Evolutionary conservation across 2,797 vertebrate genomes (phyloP).

Genomic region (Okamejei kenojei): DNA sequence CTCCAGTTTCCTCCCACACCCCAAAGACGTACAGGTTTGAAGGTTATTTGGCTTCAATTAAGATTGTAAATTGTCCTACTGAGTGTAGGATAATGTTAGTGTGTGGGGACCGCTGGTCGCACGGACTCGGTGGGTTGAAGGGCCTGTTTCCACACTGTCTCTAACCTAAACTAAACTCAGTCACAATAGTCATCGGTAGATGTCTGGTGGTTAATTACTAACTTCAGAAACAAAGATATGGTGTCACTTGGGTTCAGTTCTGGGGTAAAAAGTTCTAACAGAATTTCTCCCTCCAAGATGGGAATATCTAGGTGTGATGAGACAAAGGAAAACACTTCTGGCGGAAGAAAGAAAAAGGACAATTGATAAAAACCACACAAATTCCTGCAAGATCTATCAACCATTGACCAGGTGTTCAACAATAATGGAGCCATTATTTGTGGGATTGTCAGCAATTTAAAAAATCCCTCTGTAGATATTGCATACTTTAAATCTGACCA

Average conservation of each 20-base stretch:
- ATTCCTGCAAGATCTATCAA: not conserved
- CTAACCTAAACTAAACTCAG: not conserved
- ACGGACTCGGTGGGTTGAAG: no score
- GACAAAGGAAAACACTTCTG: not conserved
- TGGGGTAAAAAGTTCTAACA: not conserved
- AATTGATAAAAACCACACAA: not conserved
- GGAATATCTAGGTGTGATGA: not conserved
- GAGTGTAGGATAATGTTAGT: no score
- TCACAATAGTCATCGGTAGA: not conserved
- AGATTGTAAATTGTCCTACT: no score
- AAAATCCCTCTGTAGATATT: not conserved
- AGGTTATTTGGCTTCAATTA: no score
- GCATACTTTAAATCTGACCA: not conserved
- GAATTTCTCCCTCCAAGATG: not conserved
- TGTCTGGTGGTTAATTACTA: not conserved
- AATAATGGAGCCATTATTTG: not conserved
- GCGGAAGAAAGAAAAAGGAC: not conserved
- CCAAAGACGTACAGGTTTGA: no score
- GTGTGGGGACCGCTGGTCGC: no score
- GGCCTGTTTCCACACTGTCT: no score
- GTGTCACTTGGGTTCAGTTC: not conserved
- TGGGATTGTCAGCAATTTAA: not conserved
- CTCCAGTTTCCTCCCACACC: no score
- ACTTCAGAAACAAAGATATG: not conserved
- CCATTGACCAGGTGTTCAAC: not conserved